A percentile compares a stretch with the other conserved stretches of the same genome.
phyloP scores from a whole-genome alignment of 2,797 vertebrate genomes.

The Spea hammondii region DNA sequence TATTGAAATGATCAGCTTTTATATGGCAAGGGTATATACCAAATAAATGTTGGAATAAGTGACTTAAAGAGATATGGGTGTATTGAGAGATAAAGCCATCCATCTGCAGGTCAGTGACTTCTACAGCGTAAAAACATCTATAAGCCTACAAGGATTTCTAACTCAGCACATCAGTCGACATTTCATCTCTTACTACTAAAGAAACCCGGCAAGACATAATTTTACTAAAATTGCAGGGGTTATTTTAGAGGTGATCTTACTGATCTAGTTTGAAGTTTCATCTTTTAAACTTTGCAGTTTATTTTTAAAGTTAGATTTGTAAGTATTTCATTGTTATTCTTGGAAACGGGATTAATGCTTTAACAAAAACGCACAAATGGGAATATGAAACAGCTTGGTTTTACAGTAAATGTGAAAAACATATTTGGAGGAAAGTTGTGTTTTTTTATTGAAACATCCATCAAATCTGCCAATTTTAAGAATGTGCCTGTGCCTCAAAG shows the following conservation, averaged over 20 bases:
- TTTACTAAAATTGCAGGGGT: slow-evolving; percentile 6
- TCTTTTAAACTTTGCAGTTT: slow-evolving; percentile 16
- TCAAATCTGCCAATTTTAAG: too few species aligned
- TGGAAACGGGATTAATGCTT: too few species aligned
- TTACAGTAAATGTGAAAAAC: too few species aligned
- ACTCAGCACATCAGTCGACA: background rate
- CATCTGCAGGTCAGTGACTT: background rate
- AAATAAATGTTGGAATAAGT: too few species aligned
- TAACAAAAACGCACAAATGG: too few species aligned
- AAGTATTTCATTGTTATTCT: too few species aligned
- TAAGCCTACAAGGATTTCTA: background rate
- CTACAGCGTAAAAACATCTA: background rate
- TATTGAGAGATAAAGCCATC: slow-evolving; percentile 4
- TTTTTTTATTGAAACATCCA: too few species aligned
- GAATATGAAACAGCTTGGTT: too few species aligned
- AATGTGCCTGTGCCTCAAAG: too few species aligned
- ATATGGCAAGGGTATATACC: too few species aligned
- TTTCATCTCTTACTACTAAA: background rate
- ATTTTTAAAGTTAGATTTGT: slow-evolving; percentile 10
- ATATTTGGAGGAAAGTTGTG: too few species aligned
- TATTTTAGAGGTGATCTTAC: slow-evolving; percentile 6
- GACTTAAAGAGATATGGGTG: background rate
- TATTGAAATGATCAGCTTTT: too few species aligned
- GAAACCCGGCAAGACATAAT: slow-evolving; percentile 14
- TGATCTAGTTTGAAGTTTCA: background rate